Conservation (phyloP, 2,888 invertebrate genomes). For the Globia sparganii region DNA sequence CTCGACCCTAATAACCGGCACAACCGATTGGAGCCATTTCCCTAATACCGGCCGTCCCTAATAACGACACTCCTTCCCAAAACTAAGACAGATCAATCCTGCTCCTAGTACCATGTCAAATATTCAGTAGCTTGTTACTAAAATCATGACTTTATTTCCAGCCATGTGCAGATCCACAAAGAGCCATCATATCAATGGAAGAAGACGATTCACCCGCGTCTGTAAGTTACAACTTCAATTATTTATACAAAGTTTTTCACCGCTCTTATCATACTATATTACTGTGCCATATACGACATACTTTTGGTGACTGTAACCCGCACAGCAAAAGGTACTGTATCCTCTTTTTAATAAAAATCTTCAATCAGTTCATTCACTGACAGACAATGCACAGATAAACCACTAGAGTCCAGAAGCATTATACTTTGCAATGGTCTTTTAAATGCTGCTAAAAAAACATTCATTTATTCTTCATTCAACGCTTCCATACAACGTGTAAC, state of each 20-base stretch:
- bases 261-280: too few relatives aligned
- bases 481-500: too few relatives aligned
- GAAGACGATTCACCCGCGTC: conserved; percentile 98
- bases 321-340: not conserved
- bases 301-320: not conserved
- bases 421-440: too few relatives aligned
- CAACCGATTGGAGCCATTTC: not conserved
- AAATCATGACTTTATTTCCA: conserved; percentile 59
- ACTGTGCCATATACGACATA: not conserved
- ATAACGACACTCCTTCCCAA: not conserved
- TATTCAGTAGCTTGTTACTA: not conserved
- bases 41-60: too few relatives aligned
- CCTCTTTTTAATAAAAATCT: too few relatives aligned
- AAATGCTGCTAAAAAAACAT: too few relatives aligned
- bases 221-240: conserved; percentile 87
- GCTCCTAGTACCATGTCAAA: not conserved
- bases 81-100: not conserved
- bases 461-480: too few relatives aligned
- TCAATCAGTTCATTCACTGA: too few relatives aligned
- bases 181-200: conserved; percentile 98
- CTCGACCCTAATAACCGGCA: too few relatives aligned
- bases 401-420: too few relatives aligned
- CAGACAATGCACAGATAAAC: too few relatives aligned
- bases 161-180: conserved; percentile 91
- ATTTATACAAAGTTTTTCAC: not conserved